Evolutionary conservation across 2,797 vertebrate genomes (phyloP).

Genomic region (Paratrypauchen microcephalus): DNA sequence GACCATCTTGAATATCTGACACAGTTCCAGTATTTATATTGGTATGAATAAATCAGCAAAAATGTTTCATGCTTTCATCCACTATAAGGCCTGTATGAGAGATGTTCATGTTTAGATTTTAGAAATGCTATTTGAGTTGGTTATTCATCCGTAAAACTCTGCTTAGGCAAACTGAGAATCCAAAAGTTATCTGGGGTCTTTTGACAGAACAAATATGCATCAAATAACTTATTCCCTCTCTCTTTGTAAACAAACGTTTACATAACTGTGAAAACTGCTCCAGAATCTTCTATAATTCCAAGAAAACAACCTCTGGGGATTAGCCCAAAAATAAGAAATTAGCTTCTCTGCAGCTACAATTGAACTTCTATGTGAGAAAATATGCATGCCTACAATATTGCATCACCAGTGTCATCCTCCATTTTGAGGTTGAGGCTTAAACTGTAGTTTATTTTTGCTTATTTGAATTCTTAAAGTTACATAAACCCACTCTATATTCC

Average conservation of each 20-base stretch:
- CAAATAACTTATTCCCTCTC: conserved; percentile 4
- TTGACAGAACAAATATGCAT: conserved; percentile 1
- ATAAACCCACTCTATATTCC: conserved; percentile 10
- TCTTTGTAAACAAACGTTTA: conserved; percentile 12
- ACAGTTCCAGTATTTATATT: no score
- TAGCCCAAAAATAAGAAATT: neutral
- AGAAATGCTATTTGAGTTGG: neutral
- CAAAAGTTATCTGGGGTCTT: conserved; percentile 14
- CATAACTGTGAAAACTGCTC: conserved; percentile 6
- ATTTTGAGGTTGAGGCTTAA: neutral
- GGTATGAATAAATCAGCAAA: no score
- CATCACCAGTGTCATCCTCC: conserved; percentile 5
- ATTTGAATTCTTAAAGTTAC: conserved; percentile 18
- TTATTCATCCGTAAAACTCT: neutral
- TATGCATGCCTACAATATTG: conserved; percentile 7
- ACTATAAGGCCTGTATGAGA: no score
- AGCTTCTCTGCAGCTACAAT: conserved; percentile 11
- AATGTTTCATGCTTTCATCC: no score
- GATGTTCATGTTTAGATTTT: neutral
- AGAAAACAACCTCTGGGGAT: conserved; percentile 12
- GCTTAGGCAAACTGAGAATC: neutral
- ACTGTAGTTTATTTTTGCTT: conserved; percentile 7
- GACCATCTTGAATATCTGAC: no score
- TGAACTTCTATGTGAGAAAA: conserved; percentile 5
- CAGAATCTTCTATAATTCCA: conserved; percentile 3